Evolutionary conservation across 1,140 invertebrate genomes (phyloP).

Genomic region (Lineus longissimus): DNA sequence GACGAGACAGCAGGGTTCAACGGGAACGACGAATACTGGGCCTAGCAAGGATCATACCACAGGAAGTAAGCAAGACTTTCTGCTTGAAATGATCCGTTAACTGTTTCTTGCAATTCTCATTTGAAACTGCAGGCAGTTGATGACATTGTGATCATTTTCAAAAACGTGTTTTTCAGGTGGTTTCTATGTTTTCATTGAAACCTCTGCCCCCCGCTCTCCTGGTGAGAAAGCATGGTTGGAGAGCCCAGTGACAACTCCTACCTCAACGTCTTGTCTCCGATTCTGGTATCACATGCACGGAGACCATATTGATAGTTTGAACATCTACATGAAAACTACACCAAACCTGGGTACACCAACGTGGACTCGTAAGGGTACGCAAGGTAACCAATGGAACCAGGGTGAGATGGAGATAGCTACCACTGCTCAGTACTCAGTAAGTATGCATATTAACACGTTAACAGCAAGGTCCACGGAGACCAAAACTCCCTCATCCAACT

Average conservation of each 20-base stretch:
- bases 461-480: no score
- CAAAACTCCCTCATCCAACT: no score
- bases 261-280: constrained; percentile 12
- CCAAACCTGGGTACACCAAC: constrained; percentile 33
- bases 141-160: no score
- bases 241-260: constrained; percentile 1
- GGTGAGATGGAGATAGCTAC: neutral
- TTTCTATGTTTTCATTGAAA: constrained; percentile 21
- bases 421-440: no score
- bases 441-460: no score
- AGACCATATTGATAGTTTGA: constrained; percentile 12
- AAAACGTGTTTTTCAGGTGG: constrained; percentile 1
- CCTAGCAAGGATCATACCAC: constrained; percentile 23
- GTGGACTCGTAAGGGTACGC: constrained; percentile 39
- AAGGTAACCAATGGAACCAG: constrained; percentile 42
- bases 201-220: neutral
- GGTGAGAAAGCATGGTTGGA: constrained; percentile 14
- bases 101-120: no score
- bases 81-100: no score
- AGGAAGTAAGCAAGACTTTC: neutral
- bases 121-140: no score
- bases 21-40: constrained; percentile 18
- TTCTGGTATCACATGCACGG: constrained; percentile 22
- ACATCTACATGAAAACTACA: constrained; percentile 14
- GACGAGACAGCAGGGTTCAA: constrained; percentile 23